Base-by-base conservation (phyloP, 2,113 vertebrate genomes). In the Megaleporinus macrocephalus region DNA sequence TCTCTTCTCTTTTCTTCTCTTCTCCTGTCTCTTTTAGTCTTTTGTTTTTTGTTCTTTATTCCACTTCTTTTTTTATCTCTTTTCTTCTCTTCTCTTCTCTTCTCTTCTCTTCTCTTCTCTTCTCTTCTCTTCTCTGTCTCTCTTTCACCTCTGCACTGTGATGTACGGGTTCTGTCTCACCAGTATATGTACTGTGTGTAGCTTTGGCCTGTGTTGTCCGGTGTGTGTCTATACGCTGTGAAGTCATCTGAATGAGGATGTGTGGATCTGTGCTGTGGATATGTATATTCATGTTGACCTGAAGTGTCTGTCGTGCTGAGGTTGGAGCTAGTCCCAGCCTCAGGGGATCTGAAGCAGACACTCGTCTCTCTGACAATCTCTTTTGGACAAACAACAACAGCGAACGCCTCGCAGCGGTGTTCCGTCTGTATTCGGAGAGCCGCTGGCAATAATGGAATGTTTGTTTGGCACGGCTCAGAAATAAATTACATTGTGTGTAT, bases 401-500 rank as follows among this genome's bases (percentile, higher is more conserved):
- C 36, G 36, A 55, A 55, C 22, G 53, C 53, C 53, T 55, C 53
- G 55, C 12, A 59, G 63, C 80, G 24, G 33, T 41, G 24, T 7
- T 2, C 29, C 63, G 51, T 41, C 33, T 59, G 73, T 53, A 63
- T 82, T 76, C 75, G 24, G 62, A 47, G 49, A 76, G 62, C 62
- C 26, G 18, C 63, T 49, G 66, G 53, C 63, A 49, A 76, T 82
- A 72, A 76, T 76, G 62, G 66, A 66, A 44, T 15, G 20, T 70
- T 68, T 76, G 51, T 63, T 82, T 1, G 62, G 80, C 57, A 76
- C 49, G 63, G 80, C 80, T 76, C 53, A 22, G 20, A 81, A 69
- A 81, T 63, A 75, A 81, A 75, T 81, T 68, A 65, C 70, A 57
- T 49, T 76, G 72, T 75, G 73, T 81, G 80, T 29, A 44, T 69